Percentiles rank a stretch among this genome's conserved stretches.
Evolutionary conservation across 1,140 invertebrate genomes (phyloP).

Genomic region (Atta texana): DNA sequence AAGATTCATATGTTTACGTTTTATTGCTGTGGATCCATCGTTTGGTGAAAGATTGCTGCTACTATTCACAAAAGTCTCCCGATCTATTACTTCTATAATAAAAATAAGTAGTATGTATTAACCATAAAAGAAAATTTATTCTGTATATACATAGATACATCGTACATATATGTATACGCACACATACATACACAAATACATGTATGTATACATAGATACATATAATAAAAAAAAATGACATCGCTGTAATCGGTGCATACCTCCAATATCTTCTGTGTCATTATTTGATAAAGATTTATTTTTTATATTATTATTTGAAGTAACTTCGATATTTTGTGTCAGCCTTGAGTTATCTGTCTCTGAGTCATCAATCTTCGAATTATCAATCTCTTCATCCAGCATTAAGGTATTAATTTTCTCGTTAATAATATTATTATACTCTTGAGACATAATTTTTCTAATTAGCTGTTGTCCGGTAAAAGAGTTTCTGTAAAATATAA

Average conservation of each 20-base stretch:
- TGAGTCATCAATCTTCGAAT: too few relatives aligned
- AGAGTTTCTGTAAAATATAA: not conserved
- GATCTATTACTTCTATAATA: conserved; percentile 62
- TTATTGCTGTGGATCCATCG: not conserved
- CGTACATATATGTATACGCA: too few relatives aligned
- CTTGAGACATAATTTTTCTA: not conserved
- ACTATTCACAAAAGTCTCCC: not conserved
- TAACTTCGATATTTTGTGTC: not conserved
- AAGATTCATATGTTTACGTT: too few relatives aligned
- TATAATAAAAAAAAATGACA: not conserved
- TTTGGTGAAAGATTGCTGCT: too few relatives aligned
- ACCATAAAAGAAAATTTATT: too few relatives aligned
- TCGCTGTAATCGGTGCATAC: not conserved
- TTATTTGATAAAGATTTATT: not conserved
- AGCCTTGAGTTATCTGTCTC: not conserved
- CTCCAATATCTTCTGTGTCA: conserved; percentile 42
- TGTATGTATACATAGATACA: not conserved
- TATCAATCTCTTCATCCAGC: not conserved
- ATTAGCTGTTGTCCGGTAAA: not conserved
- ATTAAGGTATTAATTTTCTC: not conserved
- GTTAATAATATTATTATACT: not conserved
- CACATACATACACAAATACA: too few relatives aligned
- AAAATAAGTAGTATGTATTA: not conserved
- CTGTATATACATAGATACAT: too few relatives aligned
- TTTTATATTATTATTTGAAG: not conserved